These are phyloP conservation scores for Osmerus mordax DNA, from an alignment of 2,113 vertebrate genomes.

Conservation along the genomic window DNA sequence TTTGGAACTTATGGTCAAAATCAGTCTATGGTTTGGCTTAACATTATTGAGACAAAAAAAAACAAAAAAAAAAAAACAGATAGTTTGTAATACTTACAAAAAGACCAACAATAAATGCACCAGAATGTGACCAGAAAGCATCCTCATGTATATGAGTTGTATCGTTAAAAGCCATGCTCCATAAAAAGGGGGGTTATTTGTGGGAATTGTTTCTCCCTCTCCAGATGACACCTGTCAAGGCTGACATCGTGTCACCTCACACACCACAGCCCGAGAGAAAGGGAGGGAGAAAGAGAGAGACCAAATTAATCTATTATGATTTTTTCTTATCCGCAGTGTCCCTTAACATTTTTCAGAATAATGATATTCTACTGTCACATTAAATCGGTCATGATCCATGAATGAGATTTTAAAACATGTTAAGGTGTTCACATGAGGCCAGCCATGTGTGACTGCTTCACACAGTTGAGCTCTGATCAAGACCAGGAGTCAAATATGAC, in stretches of 20 bases:
- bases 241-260: slow-evolving; percentile 35
- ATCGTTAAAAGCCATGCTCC: not conserved
- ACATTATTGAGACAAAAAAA: not conserved
- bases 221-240: slow-evolving; percentile 30
- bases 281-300: not conserved
- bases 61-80: not conserved
- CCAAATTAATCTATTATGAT: not conserved
- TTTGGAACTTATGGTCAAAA: no score
- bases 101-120: not conserved
- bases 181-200: not conserved
- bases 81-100: not conserved
- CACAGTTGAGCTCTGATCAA: slow-evolving; percentile 37
- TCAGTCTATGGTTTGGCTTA: not conserved
- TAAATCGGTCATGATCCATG: not conserved
- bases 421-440: not conserved
- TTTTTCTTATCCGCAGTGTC: not conserved
- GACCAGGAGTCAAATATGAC: slow-evolving; percentile 66
- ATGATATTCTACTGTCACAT: no score
- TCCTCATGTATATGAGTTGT: not conserved
- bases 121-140: not conserved
- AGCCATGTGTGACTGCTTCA: slow-evolving; percentile 31
- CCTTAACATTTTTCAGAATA: not conserved
- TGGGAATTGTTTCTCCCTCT: slow-evolving; percentile 9
- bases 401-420: not conserved
- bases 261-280: not conserved